These are phyloP conservation scores for Heterotis niloticus DNA, from an alignment of 2,113 vertebrate genomes.

Conservation along the genomic window DNA sequence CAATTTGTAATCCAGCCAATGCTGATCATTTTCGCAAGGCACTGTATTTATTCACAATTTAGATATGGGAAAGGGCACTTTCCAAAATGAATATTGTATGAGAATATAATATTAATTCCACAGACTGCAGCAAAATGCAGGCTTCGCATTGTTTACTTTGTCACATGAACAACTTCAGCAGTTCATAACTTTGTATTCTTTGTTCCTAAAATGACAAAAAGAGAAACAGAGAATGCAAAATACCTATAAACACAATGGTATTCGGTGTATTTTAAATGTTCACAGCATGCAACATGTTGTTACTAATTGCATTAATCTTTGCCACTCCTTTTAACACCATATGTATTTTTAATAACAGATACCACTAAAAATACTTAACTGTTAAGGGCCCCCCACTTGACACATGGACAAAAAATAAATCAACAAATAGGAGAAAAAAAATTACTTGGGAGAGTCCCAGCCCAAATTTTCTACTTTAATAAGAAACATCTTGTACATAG, in stretches of 20 bases:
- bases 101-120: conserved; percentile 4
- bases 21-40: no score
- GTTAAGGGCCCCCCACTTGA: not conserved
- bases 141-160: no score
- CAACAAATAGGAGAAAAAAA: conserved; percentile 1
- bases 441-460: not conserved
- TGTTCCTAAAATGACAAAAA: no score
- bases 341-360: not conserved
- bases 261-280: no score
- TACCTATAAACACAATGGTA: no score
- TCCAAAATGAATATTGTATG: not conserved
- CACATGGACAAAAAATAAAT: conserved; percentile 4
- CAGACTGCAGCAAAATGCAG: not conserved
- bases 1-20: no score
- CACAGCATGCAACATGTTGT: no score
- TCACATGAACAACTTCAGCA: no score
- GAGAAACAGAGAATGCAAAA: no score
- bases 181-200: no score
- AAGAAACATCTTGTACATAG: conserved; percentile 7
- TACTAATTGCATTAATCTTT: no score
- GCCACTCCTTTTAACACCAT: not conserved
- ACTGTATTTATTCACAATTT: not conserved
- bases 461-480: conserved; percentile 18
- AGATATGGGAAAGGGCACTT: not conserved
- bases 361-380: not conserved